These are phyloP conservation scores for Toxostoma redivivum DNA, from an alignment of 2,113 vertebrate genomes.

Conservation along the genomic window DNA sequence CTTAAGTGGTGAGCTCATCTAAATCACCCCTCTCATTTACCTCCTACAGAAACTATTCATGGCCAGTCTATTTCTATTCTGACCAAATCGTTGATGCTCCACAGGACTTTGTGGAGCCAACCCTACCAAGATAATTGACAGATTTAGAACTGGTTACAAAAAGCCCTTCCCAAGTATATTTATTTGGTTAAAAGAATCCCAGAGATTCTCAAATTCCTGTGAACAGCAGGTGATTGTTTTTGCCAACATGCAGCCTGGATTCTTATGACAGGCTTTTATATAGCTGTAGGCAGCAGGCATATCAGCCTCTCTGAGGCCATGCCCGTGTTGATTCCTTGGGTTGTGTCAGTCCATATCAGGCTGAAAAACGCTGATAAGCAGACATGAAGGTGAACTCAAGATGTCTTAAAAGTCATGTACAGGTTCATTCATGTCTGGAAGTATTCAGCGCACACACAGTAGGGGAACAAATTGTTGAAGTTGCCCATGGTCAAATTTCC, in stretches of 20 bases:
- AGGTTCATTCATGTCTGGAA: not conserved
- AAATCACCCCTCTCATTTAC: slow-evolving; percentile 52
- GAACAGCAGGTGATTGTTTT: slow-evolving; percentile 61
- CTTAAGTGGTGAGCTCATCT: slow-evolving; percentile 61
- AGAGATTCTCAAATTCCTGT: slow-evolving; percentile 42
- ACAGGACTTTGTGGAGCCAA: slow-evolving; percentile 25
- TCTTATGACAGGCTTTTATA: slow-evolving; percentile 4
- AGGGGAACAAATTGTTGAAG: not conserved
- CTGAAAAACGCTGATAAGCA: not conserved
- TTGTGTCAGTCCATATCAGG: not conserved
- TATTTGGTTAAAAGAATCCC: slow-evolving; percentile 62
- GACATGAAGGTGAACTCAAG: not conserved
- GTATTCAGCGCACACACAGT: not conserved
- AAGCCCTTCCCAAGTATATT: slow-evolving; percentile 51
- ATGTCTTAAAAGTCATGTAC: not conserved
- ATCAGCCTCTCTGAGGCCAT: not conserved
- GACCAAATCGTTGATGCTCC: not conserved
- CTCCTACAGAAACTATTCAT: slow-evolving; percentile 62
- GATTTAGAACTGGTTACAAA: slow-evolving; percentile 46
- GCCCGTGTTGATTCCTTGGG: not conserved
- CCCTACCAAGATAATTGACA: slow-evolving; percentile 45
- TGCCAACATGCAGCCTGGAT: slow-evolving; percentile 26
- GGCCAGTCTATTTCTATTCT: slow-evolving; percentile 50
- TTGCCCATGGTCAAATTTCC: not conserved
- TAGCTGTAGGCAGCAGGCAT: not conserved